Evolutionary conservation across 2,888 invertebrate genomes (phyloP), one percentile per base, ranked within the genome.

Genomic region (Gnatocerus cornutus): DNA sequence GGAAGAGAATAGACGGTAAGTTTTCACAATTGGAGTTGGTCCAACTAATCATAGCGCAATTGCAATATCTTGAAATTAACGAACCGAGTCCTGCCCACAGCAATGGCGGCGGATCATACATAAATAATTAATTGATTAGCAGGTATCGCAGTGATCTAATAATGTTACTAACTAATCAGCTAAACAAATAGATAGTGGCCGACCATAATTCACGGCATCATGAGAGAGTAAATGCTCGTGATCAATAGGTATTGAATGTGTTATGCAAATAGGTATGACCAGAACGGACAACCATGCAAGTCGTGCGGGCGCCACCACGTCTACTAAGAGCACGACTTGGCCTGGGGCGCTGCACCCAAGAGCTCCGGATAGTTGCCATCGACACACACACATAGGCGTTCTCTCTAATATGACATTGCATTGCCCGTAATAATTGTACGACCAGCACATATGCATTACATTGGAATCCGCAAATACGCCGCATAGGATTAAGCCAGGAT

Each of bases 41-140:
- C 56, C 56, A 53, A 43, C 52, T 43, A 64, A 64, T 64, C 64
- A 64, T 27, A 43, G 13, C 48, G 67, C 52, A 58, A 45, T 33
- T 33, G 67, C 67, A 61, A 81, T 82, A 82, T 82, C 82, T 83
- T 83, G 82, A 82, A 82, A 82, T 83, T 82, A 82, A 82, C 82
- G 81, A 82, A 82, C 81, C 80, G 77, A 72, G 59, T 61, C 61
- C 61, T 13, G 53, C 52, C 67, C 63, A 65, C 69, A 76, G 74
- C 77, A 77, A 77, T 78, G 78, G 78, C 78, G 80, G 79, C 78
- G 80, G 78, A 82, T 81, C 81, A 82, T 82, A 82, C 83, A 85
- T 85, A 85, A 85, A 85, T 85, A 85, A 85, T 84, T 85, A 85
- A 85, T 85, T 85, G 84, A 85, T 85, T 85, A 85, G 84, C 83